Conservation (phyloP, 2,113 vertebrate species). For the Myotis brandtii region DNA sequence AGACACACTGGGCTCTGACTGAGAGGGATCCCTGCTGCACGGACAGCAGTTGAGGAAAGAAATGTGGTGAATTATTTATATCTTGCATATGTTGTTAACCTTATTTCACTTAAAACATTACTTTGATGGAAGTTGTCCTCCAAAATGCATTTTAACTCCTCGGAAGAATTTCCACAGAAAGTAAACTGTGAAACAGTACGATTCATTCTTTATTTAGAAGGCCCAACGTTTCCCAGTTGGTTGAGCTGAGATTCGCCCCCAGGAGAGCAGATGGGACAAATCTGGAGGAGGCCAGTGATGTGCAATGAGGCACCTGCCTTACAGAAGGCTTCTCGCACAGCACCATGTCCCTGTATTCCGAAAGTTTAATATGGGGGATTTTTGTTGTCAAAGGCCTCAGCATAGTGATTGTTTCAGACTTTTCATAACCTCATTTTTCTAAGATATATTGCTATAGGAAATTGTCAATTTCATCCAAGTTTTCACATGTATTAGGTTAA, state of each 20-base stretch:
- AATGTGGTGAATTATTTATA: not conserved
- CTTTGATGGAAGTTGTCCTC: not conserved
- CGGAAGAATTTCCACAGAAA: not conserved
- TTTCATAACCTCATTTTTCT: not conserved
- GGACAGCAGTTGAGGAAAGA: not conserved
- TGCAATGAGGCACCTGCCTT: not conserved
- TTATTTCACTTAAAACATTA: not conserved
- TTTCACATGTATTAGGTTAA: constrained; percentile 9
- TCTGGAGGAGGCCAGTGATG: not conserved
- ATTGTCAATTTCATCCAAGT: not conserved
- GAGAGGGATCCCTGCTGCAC: not conserved
- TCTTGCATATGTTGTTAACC: not conserved
- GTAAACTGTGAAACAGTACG: not conserved
- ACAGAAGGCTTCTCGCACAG: not conserved
- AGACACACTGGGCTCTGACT: not conserved
- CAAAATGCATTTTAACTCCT: not conserved
- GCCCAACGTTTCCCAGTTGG: not conserved
- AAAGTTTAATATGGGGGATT: not conserved
- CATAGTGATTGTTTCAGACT: not conserved
- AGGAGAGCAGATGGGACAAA: not conserved
- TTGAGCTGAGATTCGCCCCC: not conserved
- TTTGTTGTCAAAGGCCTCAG: not conserved
- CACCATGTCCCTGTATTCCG: not conserved
- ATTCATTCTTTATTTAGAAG: not conserved
- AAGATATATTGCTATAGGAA: not conserved